A percentile compares a stretch with the other conserved stretches of the same genome.
Evolutionary conservation across 1,140 invertebrate genomes (phyloP).

Genomic region (Drosophila lini): DNA sequence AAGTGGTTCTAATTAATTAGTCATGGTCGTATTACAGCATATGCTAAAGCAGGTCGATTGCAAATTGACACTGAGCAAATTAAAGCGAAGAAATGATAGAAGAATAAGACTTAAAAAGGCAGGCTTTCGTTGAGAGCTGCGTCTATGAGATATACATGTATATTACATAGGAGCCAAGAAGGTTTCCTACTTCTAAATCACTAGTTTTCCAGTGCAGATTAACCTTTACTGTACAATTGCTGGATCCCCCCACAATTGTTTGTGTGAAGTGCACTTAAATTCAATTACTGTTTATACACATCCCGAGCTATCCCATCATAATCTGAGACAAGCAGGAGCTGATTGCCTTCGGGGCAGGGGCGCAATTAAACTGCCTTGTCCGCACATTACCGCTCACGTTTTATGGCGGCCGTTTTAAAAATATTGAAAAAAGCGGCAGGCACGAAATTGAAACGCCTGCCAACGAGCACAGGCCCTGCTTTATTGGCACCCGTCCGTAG

Average conservation of each 20-base stretch:
- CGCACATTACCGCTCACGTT: conserved; percentile 50
- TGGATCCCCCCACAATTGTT: conserved; percentile 1
- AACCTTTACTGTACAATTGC: neutral
- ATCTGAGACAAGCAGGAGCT: conserved; percentile 31
- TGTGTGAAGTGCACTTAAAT: conserved; percentile 12
- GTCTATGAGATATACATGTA: no score
- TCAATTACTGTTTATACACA: conserved; percentile 35
- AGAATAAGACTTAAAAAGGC: neutral
- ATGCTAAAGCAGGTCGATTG: neutral
- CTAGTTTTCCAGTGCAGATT: neutral
- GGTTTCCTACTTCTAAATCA: no score
- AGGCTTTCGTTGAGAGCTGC: neutral
- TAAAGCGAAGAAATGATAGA: neutral
- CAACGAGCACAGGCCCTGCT: conserved; percentile 51
- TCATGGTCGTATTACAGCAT: neutral
- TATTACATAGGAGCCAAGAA: neutral
- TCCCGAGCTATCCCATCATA: conserved; percentile 9
- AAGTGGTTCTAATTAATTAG: conserved; percentile 15
- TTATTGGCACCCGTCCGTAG: conserved; percentile 65
- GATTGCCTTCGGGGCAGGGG: conserved; percentile 7
- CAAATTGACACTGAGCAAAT: neutral
- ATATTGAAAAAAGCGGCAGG: conserved; percentile 56
- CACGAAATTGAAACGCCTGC: conserved; percentile 56
- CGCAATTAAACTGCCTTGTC: conserved; percentile 50
- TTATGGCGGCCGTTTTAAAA: conserved; percentile 67